A percentile compares a stretch with the other conserved stretches of the same genome.
Conservation (phyloP, 1,140 invertebrate genomes). For the Drosophila subobscura region DNA sequence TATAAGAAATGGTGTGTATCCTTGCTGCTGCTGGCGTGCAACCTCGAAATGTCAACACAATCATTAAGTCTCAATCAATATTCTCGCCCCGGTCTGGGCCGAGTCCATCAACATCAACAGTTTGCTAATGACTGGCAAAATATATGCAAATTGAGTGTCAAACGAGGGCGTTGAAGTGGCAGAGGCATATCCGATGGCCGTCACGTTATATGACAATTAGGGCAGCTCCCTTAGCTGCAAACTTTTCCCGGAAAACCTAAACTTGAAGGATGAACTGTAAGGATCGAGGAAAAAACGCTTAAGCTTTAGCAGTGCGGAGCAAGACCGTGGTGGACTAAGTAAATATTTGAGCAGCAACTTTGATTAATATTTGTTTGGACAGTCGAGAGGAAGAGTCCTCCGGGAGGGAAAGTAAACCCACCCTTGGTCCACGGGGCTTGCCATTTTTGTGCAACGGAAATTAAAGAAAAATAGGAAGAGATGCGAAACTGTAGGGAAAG, state of each 20-base stretch:
- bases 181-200: slow-evolving; percentile 18
- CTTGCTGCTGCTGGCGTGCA: not conserved
- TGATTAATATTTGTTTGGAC: slow-evolving; percentile 80
- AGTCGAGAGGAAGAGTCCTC: slow-evolving; percentile 59
- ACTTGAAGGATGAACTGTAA: not conserved
- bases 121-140: slow-evolving; percentile 62
- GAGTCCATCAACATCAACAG: slow-evolving; percentile 28
- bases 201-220: slow-evolving; percentile 51
- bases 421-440: slow-evolving; percentile 31
- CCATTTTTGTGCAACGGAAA: slow-evolving; percentile 54
- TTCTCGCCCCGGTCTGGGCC: slow-evolving; percentile 9
- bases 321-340: slow-evolving; percentile 40
- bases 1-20: too few relatives aligned
- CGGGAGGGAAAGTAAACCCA: slow-evolving; percentile 20
- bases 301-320: slow-evolving; percentile 1
- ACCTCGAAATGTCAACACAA: slow-evolving; percentile 58
- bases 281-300: slow-evolving; percentile 6
- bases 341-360: slow-evolving; percentile 56
- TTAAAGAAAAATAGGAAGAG: slow-evolving; percentile 54
- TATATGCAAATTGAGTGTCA: slow-evolving; percentile 72
- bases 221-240: not conserved
- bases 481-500: slow-evolving; percentile 1
- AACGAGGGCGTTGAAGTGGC: slow-evolving; percentile 16
- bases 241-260: not conserved
- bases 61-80: slow-evolving; percentile 51